Evolutionary conservation across 2,797 vertebrate genomes (phyloP), one percentile per base, ranked within the genome.

Genomic region (Eulemur albifrons): DNA sequence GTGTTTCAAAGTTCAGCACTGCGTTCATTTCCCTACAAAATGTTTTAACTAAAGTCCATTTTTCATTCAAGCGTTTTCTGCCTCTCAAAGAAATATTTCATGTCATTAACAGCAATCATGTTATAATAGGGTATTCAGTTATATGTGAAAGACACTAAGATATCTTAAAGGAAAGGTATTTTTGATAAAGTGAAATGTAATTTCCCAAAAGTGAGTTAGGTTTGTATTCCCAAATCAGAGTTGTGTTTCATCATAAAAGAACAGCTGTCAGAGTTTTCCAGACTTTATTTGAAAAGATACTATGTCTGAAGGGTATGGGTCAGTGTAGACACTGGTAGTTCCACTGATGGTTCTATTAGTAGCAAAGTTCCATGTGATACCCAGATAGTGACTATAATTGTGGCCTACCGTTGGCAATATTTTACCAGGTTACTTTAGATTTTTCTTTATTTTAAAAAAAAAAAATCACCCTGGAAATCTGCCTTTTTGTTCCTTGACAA

Each of bases 121-220:
- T 52, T 59, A 40, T 11, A 72, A 21, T 5, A 81, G 25, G 11
- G 1, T 91, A 72, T 81, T 85, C 45, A 57, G 1, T 63, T 82
- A 73, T 9, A 32, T 88, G 10, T 45, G 7, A 38, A 76, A 23
- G 70, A 0, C 30, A 25, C 79, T 7, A 57, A 43, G 48, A 86
- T 35, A 93, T 63, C 43, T 45, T 80, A 61, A 73, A 76, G 20
- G 14, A 83, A 48, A 94, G 11, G 0, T 38, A 65, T 79, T 59
- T 88, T 76, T 77, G 90, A 85, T 61, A 40, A 72, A 70, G 52
- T 73, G 10, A 82, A 88, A 77, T 15, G 14, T 67, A 48, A 76
- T 38, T 91, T 79, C 23, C 25, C 76, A 50, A 8, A 72, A 81
- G 21, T 52, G 7, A n/a, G 8, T 59, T n/a, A 70, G 23, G 8